These are phyloP conservation scores for Phataginus tetradactyla DNA, from an alignment of 2,797 vertebrate species.

Conservation along the genomic window DNA sequence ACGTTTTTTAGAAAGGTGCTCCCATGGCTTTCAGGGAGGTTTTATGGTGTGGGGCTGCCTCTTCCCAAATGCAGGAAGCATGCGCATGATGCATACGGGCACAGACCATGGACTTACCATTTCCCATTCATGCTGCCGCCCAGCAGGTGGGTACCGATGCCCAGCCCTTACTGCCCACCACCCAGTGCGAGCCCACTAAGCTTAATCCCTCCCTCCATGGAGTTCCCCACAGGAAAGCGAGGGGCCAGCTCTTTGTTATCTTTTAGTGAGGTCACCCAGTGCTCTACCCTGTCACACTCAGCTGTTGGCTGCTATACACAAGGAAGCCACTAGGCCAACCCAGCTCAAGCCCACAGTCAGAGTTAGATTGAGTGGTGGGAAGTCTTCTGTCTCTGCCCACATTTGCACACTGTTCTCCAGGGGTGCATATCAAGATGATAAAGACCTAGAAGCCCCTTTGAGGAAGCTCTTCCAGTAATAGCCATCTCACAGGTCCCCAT, in stretches of 20 bases:
- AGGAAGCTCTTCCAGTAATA: neutral
- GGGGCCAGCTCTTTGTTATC: neutral
- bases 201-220: too few species aligned
- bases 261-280: neutral
- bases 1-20: constrained; percentile 86
- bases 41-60: constrained; percentile 79
- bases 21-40: constrained; percentile 79
- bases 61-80: constrained; percentile 77
- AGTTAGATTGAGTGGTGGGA: neutral
- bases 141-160: neutral
- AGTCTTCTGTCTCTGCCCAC: neutral
- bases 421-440: neutral
- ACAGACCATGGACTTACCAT: constrained; percentile 56
- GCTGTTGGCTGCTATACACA: neutral
- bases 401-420: neutral
- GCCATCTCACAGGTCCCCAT: neutral
- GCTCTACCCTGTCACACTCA: neutral
- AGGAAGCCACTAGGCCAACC: neutral
- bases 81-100: constrained; percentile 1
- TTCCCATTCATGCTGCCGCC: constrained; percentile 27
- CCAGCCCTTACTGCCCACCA: neutral
- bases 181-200: neutral
- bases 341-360: neutral
- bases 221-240: neutral
- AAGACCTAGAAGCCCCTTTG: neutral